phyloP scores from a whole-genome alignment of 1,140 invertebrate species.

The Sitodiplosis mosellana region DNA sequence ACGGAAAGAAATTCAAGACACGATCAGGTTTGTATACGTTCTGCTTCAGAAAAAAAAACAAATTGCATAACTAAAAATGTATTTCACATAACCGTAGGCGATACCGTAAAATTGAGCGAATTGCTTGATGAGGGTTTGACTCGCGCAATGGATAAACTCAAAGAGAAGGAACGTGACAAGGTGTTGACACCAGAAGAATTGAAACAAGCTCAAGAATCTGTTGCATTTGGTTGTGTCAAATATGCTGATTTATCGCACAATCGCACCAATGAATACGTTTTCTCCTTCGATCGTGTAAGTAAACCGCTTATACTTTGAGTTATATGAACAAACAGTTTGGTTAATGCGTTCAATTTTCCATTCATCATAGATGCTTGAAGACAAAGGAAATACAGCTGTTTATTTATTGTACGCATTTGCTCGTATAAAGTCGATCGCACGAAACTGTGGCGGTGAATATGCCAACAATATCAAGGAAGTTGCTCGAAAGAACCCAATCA shows the following conservation, averaged over 20 bases:
- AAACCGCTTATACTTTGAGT: neutral
- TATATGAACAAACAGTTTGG: slow-evolving; percentile 11
- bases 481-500: slow-evolving; percentile 34
- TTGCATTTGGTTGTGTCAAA: slow-evolving; percentile 97
- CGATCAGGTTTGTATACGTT: too few relatives aligned
- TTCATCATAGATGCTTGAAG: slow-evolving; percentile 99
- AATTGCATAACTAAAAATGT: too few relatives aligned
- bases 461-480: slow-evolving; percentile 32
- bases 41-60: too few relatives aligned
- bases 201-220: slow-evolving; percentile 63
- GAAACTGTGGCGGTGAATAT: slow-evolving; percentile 50
- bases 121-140: slow-evolving; percentile 83
- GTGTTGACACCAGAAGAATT: slow-evolving; percentile 71
- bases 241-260: slow-evolving; percentile 95
- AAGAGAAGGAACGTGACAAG: slow-evolving; percentile 81
- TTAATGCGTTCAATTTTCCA: neutral
- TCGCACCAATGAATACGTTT: slow-evolving; percentile 87
- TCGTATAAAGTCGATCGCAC: slow-evolving; percentile 78
- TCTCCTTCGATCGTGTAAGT: slow-evolving; percentile 75
- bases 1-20: slow-evolving; percentile 99
- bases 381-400: slow-evolving; percentile 96
- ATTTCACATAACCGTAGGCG: too few relatives aligned
- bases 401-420: slow-evolving; percentile 94
- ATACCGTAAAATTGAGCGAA: slow-evolving; percentile 78
- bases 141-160: slow-evolving; percentile 65